These are phyloP conservation scores for Pholis gunnellus DNA, from an alignment of 2,113 vertebrate species.

Conservation along the genomic window DNA sequence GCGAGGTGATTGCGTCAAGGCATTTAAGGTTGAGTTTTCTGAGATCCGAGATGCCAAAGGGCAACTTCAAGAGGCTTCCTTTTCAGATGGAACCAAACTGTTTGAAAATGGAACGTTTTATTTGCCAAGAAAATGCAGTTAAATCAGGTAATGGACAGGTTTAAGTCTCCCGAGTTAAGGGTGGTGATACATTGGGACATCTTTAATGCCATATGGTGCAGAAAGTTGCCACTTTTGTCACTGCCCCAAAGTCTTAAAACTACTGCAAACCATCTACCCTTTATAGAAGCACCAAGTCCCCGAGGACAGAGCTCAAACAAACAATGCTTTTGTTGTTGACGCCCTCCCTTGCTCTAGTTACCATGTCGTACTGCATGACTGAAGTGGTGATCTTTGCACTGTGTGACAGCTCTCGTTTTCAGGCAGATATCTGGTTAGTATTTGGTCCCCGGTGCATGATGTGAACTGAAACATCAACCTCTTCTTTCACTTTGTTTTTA, in stretches of 20 bases:
- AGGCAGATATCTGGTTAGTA: constrained; percentile 44
- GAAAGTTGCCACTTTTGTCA: constrained; percentile 19
- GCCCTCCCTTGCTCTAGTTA: constrained; percentile 18
- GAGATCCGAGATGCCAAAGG: constrained; percentile 13
- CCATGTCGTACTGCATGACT: constrained; percentile 49
- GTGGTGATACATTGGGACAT: neutral
- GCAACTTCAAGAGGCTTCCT: constrained; percentile 26
- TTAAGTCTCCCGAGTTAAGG: neutral
- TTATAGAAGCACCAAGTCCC: constrained; percentile 2
- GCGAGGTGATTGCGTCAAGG: neutral
- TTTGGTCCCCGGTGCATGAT: constrained; percentile 46
- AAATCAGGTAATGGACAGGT: constrained; percentile 5
- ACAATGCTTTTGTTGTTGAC: neutral
- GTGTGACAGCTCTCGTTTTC: constrained; percentile 46
- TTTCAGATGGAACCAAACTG: constrained; percentile 1
- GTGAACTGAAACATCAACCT: constrained; percentile 43
- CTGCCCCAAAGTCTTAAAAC: constrained; percentile 25
- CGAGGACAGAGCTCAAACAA: constrained; percentile 10
- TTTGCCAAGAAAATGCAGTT: constrained; percentile 54
- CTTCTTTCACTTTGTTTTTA: constrained; percentile 25
- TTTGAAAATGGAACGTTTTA: constrained; percentile 5
- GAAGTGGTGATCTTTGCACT: constrained; percentile 60
- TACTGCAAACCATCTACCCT: neutral
- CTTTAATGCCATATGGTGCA: constrained; percentile 3
- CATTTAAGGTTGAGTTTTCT: constrained; percentile 14